Evolutionary conservation across 1,140 invertebrate genomes (phyloP).

Genomic region (Dendrolimus punctatus): DNA sequence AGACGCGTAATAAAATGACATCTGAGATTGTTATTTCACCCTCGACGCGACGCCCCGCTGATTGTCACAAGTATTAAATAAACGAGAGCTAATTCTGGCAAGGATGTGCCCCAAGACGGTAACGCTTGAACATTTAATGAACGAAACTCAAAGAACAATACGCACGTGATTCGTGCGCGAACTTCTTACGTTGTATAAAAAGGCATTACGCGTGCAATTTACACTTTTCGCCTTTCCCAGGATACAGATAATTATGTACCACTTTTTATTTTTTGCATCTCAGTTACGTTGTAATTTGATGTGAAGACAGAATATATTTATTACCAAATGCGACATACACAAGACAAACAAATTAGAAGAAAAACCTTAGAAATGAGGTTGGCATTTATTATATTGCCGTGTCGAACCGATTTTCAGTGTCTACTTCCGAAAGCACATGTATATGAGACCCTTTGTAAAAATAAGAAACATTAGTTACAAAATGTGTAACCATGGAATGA

Average conservation of each 20-base stretch:
- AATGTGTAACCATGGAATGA: too few species aligned
- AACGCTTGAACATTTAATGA: constrained; percentile 43
- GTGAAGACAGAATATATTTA: too few species aligned
- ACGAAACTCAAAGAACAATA: constrained; percentile 39
- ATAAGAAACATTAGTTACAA: too few species aligned
- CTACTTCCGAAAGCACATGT: too few species aligned
- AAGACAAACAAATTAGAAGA: too few species aligned
- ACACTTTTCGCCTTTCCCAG: constrained; percentile 1
- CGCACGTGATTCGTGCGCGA: constrained; percentile 30
- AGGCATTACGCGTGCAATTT: constrained; percentile 10
- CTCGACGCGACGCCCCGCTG: constrained; percentile 26
- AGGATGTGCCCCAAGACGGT: constrained; percentile 26
- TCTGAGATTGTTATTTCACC: constrained; percentile 38
- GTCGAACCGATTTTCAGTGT: too few species aligned
- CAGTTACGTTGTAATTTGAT: too few species aligned
- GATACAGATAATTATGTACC: background rate
- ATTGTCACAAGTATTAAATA: constrained; percentile 53
- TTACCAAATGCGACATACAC: too few species aligned
- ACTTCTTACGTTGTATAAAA: constrained; percentile 20
- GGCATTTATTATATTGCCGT: too few species aligned
- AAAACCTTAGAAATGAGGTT: too few species aligned
- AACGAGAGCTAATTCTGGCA: constrained; percentile 37
- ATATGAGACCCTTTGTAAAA: too few species aligned
- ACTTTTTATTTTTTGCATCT: too few species aligned
- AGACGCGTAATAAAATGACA: constrained; percentile 37